Base-by-base conservation (phyloP, 1,140 invertebrate species). In the Trichonephila clavipes region DNA sequence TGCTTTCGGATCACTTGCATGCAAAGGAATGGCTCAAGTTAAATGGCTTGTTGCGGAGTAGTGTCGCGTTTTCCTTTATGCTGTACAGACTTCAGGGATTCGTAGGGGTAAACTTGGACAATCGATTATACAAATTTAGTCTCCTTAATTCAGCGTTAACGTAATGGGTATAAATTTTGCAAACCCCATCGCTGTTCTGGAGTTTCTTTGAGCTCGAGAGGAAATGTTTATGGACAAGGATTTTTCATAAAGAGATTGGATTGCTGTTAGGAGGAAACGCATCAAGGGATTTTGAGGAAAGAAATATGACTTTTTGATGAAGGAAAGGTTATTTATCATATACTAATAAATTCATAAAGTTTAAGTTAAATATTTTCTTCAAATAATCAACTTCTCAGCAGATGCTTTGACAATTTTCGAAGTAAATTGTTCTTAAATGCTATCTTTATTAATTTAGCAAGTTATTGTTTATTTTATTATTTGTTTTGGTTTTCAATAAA, bases 91-190 rank as follows among this genome's bases (percentile, higher is more conserved):
- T 21, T 12, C 21, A 21, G 58, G 64, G 16, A 61, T 34, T n/a
- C 18, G 59, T 40, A 58, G 85, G 61, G 59, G 85, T 87, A 62
- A 87, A 61, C 87, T 28, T 69, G 58, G 18, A 89, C 62, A 89
- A 89, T 72, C 87, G 87, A 89, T 89, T 69, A 69, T 72, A 72
- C 19, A 89, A 89, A 89, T 89, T 89, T 89, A 89, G 87, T 89
- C 66, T 19, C 87, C 21, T 58, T 72, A 87, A 87, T 87, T 87
- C 44, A 51, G 87, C 66, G 87, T 72, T 89, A 89, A 89, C 40
- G 64, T 58, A 72, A 72, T 69, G 87, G 87, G 16, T 58, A 89
- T 89, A 89, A 77, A 77, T 77, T 77, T 64, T 40, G 28, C 14
- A 40, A 16, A 77, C 72, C 28, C 72, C 72, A 34, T 40, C 28